Base-by-base conservation (phyloP, 2,797 vertebrate species). In the Oreortyx pictus region DNA sequence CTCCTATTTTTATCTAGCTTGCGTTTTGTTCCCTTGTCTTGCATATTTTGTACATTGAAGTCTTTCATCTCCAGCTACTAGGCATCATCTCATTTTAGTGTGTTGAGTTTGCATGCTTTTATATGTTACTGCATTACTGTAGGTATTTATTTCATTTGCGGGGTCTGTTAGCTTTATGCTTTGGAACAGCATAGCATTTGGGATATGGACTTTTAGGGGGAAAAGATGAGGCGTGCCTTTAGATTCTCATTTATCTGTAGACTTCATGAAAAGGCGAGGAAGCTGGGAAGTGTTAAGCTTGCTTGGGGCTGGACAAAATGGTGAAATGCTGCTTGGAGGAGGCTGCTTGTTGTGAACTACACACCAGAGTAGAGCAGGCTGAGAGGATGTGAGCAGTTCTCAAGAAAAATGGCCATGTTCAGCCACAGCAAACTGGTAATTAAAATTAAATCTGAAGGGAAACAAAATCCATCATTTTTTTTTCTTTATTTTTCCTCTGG, bases 401-500 rank as follows among this genome's bases (percentile, higher is more conserved):
- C 75, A 78, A 83, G 66, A 89, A 94, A 92, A 93, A 95, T 50
- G 74, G 59, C 81, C 92, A 70, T 87, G 73, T 85, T 59, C 54
- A 95, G 46, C 29, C 62, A 18, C 6, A 86, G 76, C 92, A 92
- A 95, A 92, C 78, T 85, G 87, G 75, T 82, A 90, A 62, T 77
- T 80, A 93, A 88, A 84, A 86, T 85, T 81, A 77, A 83, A 96
- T 86, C 61, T 87, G 84, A 94, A 86, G 37, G 27, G 35, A 79
- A 94, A 85, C 64, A 88, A 88, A 93, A 92, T 80, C 61, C 66
- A 87, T 87, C 67, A 44, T 3, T 6, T 64, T 41, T 37, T 41
- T 73, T 92, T 83, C 19, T 74, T 90, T 86, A 47, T 82, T 91
- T 91, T 92, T 74, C 44, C 23, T 82, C 61, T 64, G 57, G 60